Conservation (phyloP, 2,113 vertebrate species). For the Xiphophorus couchianus region DNA sequence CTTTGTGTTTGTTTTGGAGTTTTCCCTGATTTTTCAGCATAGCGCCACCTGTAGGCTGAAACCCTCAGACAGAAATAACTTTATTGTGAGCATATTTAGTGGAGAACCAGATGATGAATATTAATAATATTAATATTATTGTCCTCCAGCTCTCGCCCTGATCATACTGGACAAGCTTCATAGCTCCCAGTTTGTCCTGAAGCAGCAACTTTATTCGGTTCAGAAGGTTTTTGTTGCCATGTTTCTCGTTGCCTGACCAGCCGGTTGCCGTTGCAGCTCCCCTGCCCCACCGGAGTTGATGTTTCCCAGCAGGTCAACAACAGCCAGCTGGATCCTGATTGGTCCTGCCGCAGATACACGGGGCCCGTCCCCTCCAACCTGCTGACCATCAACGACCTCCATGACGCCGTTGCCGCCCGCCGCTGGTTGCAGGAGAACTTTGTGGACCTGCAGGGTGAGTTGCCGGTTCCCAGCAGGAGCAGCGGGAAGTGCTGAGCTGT, state of each 20-base stretch:
- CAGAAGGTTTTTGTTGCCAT: background rate
- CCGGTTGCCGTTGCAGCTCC: constrained; percentile 51
- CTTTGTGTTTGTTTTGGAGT: too few species aligned
- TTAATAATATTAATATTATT: too few species aligned
- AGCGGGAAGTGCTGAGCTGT: constrained; percentile 19
- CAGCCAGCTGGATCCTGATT: constrained; percentile 44
- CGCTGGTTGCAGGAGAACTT: constrained; percentile 76
- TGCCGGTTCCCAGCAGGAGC: background rate
- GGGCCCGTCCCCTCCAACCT: constrained; percentile 84
- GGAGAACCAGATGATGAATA: too few species aligned
- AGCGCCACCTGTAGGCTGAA: too few species aligned
- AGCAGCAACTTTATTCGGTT: too few species aligned
- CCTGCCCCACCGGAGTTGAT: constrained; percentile 74
- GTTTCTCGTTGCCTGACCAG: background rate
- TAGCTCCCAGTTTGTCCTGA: too few species aligned
- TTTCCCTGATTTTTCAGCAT: too few species aligned
- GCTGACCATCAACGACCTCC: constrained; percentile 83
- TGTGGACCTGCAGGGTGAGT: constrained; percentile 76
- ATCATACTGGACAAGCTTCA: too few species aligned
- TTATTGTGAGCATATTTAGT: too few species aligned
- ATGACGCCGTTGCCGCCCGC: constrained; percentile 73
- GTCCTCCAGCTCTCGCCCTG: too few species aligned
- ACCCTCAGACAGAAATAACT: too few species aligned
- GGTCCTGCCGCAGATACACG: constrained; percentile 18
- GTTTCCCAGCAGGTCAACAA: constrained; percentile 57